Evolutionary conservation across 1,140 invertebrate species (phyloP).

Genomic region (Bombus consobrinus): DNA sequence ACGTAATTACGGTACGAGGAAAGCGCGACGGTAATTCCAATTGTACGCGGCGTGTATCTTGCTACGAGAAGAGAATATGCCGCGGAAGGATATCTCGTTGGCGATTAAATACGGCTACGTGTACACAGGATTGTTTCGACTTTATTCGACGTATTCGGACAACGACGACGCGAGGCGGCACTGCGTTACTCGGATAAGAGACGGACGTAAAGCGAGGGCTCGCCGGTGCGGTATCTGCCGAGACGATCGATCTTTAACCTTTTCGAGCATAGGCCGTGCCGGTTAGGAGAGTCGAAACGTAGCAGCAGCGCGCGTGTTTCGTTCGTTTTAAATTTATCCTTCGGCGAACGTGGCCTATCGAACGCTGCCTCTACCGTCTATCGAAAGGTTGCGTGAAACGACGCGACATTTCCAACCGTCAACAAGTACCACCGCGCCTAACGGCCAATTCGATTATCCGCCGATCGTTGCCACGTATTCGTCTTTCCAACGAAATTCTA

Average conservation of each 20-base stretch:
- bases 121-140: neutral
- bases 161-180: neutral
- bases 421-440: too few relatives aligned
- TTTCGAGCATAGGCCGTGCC: neutral
- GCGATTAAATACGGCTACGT: neutral
- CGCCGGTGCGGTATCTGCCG: too few relatives aligned
- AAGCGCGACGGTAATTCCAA: conserved; percentile 25
- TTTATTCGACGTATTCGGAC: neutral
- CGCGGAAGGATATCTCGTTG: neutral
- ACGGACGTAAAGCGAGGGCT: neutral
- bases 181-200: neutral
- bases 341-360: neutral
- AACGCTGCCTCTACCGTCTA: neutral
- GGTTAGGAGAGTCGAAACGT: too few relatives aligned
- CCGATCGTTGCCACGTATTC: too few relatives aligned
- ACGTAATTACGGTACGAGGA: conserved; percentile 46
- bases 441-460: too few relatives aligned
- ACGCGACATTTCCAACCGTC: neutral
- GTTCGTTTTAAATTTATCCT: conserved; percentile 16
- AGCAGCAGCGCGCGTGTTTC: too few relatives aligned
- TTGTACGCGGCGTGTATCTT: neutral
- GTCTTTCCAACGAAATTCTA: neutral
- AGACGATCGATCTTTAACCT: conserved; percentile 20
- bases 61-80: too few relatives aligned
- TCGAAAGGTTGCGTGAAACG: neutral